Evolutionary conservation across 1,140 invertebrate species (phyloP).

Genomic region (Scaptomyza graminum): DNA sequence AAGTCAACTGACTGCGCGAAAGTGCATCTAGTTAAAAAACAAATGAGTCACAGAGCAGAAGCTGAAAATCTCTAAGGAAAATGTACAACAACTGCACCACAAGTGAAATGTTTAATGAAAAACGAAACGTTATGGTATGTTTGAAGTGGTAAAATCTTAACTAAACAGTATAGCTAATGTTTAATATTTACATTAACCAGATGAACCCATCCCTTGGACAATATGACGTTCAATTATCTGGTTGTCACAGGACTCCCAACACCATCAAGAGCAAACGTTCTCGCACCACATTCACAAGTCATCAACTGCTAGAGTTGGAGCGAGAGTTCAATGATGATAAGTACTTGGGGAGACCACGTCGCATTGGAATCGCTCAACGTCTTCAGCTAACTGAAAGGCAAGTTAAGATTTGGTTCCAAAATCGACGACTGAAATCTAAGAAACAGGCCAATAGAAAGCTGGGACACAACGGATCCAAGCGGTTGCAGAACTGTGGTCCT

Average conservation of each 20-base stretch:
- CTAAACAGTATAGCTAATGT: neutral
- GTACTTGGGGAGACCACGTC: slow-evolving; percentile 91
- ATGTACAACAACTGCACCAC: slow-evolving; percentile 41
- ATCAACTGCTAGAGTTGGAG: slow-evolving; percentile 88
- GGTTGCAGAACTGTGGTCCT: neutral
- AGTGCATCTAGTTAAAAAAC: slow-evolving; percentile 68
- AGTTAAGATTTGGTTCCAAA: slow-evolving; percentile 94
- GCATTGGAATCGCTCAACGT: slow-evolving; percentile 90
- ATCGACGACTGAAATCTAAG: slow-evolving; percentile 77
- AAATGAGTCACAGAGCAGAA: slow-evolving; percentile 42
- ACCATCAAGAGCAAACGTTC: slow-evolving; percentile 73
- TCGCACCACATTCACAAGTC: slow-evolving; percentile 91
- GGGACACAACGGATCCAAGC: neutral
- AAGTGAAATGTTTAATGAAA: slow-evolving; percentile 24
- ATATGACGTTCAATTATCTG: neutral
- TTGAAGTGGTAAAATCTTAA: neutral
- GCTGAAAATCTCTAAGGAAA: slow-evolving; percentile 22
- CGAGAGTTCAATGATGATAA: slow-evolving; percentile 86
- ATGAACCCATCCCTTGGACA: neutral
- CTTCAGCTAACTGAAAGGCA: slow-evolving; percentile 91
- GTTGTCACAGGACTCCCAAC: neutral
- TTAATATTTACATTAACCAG: neutral
- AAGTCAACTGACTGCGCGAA: slow-evolving; percentile 44
- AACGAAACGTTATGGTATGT: slow-evolving; percentile 2
- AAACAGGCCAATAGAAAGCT: slow-evolving; percentile 48